These are phyloP conservation scores for Scaptomyza hsui DNA, from an alignment of 1,140 invertebrate species.

Conservation along the genomic window DNA sequence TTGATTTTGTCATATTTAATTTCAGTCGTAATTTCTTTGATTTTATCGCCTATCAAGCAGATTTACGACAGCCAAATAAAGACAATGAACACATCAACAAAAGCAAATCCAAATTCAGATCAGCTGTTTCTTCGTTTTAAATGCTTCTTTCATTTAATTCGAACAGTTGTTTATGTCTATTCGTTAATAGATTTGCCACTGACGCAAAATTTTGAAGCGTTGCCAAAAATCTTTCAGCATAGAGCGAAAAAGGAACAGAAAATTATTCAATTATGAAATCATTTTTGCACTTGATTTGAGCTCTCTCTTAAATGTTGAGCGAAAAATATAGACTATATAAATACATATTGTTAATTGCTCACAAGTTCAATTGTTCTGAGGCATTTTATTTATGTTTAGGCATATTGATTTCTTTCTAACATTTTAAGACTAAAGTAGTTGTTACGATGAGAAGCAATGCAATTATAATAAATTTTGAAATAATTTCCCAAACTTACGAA, in stretches of 20 bases:
- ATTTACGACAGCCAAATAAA: background rate
- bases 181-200: constrained; percentile 39
- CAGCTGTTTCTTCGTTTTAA: constrained; percentile 24
- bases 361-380: no score
- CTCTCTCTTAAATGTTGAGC: no score
- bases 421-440: no score
- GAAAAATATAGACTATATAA: no score
- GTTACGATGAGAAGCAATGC: no score
- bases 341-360: no score
- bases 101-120: constrained; percentile 4
- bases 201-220: constrained; percentile 37
- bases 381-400: no score
- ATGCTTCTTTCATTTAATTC: background rate
- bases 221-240: constrained; percentile 29
- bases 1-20: constrained; percentile 70
- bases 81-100: constrained; percentile 15
- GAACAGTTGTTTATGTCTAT: constrained; percentile 24
- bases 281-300: no score
- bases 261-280: no score
- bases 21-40: constrained; percentile 39
- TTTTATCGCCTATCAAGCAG: constrained; percentile 37
- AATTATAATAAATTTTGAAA: background rate
- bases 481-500: background rate
- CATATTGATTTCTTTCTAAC: no score
- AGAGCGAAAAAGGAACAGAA: background rate